Percentiles rank a stretch among this genome's conserved stretches.
phyloP scores from a whole-genome alignment of 1,140 invertebrate genomes.

The Plutomurus gul region DNA sequence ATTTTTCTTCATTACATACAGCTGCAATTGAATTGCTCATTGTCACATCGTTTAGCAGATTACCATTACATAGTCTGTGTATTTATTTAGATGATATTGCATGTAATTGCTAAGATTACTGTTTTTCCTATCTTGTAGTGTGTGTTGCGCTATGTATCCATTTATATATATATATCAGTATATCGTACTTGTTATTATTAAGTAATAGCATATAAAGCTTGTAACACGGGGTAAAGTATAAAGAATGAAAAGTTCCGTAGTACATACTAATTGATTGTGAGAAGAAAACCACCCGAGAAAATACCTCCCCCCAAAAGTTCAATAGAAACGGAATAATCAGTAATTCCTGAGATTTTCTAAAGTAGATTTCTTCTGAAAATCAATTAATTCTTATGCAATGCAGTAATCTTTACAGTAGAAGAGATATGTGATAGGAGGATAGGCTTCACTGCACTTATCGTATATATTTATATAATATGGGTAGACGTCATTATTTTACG shows the following conservation, averaged over 20 bases:
- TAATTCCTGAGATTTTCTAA: neutral
- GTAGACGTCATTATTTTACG: neutral
- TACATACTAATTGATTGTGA: neutral
- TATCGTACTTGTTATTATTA: neutral
- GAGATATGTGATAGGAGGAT: conserved; percentile 28
- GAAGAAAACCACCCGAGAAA: neutral
- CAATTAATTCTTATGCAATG: conserved; percentile 5
- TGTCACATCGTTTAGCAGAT: neutral
- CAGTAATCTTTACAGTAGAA: neutral
- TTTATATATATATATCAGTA: too few relatives aligned
- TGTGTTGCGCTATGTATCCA: too few relatives aligned
- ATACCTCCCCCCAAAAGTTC: too few relatives aligned
- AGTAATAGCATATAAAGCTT: conserved; percentile 9
- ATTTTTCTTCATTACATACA: too few relatives aligned
- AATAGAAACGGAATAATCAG: too few relatives aligned
- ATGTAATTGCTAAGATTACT: too few relatives aligned
- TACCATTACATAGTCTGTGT: too few relatives aligned
- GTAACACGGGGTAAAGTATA: neutral
- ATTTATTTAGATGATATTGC: too few relatives aligned
- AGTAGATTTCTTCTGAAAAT: neutral
- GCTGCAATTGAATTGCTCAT: neutral
- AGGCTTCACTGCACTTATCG: conserved; percentile 12
- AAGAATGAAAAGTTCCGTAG: neutral
- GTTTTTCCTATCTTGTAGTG: too few relatives aligned
- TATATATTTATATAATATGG: neutral